These are phyloP conservation scores for Plebejus argus DNA, from an alignment of 2,888 invertebrate species.

Conservation along the genomic window DNA sequence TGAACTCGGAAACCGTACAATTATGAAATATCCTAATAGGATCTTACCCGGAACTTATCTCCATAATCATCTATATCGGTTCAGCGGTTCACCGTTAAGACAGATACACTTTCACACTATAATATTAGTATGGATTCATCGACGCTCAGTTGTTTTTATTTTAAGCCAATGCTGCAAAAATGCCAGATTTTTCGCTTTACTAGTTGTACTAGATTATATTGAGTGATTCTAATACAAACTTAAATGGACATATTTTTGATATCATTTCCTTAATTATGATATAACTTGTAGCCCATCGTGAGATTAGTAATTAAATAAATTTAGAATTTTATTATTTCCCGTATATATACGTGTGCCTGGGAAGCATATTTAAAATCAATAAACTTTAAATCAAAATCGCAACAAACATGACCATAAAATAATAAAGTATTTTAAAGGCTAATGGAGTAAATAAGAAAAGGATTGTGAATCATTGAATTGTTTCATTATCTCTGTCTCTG, in stretches of 20 bases:
- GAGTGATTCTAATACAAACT: background rate
- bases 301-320: background rate
- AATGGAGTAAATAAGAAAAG: too few relatives aligned
- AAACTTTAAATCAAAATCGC: background rate
- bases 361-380: background rate
- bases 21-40: too few relatives aligned
- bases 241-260: background rate
- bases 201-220: background rate
- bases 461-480: background rate
- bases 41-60: too few relatives aligned
- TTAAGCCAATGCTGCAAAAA: too few relatives aligned
- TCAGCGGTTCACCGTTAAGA: too few relatives aligned
- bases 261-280: constrained; percentile 4
- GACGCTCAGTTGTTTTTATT: too few relatives aligned
- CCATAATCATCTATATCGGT: too few relatives aligned
- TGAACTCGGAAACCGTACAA: too few relatives aligned
- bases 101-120: too few relatives aligned
- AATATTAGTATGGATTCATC: too few relatives aligned
- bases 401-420: background rate
- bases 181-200: too few relatives aligned
- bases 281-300: background rate
- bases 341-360: background rate
- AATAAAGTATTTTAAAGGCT: background rate
- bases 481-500: background rate
- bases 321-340: constrained; percentile 5